Percentiles rank a stretch among this genome's conserved stretches.
These are phyloP conservation scores for Mastacembelus armatus DNA, from an alignment of 2,797 vertebrate species.

Conservation along the genomic window DNA sequence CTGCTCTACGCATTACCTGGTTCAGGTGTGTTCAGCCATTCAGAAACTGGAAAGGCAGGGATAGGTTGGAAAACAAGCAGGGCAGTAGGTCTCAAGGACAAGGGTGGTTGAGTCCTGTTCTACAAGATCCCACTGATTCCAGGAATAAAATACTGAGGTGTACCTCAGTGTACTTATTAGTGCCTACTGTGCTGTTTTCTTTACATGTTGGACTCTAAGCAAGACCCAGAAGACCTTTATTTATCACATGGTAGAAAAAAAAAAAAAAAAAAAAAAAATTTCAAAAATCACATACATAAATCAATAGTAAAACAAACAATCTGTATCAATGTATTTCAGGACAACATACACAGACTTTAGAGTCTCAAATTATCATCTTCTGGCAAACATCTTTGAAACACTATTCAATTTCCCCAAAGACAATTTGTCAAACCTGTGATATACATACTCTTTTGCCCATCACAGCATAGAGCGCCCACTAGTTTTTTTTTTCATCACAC, in stretches of 20 bases:
- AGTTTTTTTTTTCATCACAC: slow-evolving; percentile 65
- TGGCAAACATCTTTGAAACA: slow-evolving; percentile 22
- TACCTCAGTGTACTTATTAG: no score
- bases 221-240: slow-evolving; percentile 1
- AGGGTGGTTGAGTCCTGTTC: no score
- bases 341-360: slow-evolving; percentile 9
- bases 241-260: no score
- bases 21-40: no score
- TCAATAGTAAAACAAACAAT: slow-evolving; percentile 12
- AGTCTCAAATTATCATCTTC: slow-evolving; percentile 41
- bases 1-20: no score
- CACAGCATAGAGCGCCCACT: slow-evolving; percentile 35
- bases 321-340: slow-evolving; percentile 7
- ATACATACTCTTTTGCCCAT: slow-evolving; percentile 31
- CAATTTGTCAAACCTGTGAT: slow-evolving; percentile 40
- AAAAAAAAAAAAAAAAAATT: not conserved
- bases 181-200: no score
- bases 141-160: not conserved
- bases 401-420: slow-evolving; percentile 35
- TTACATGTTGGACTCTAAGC: not conserved
- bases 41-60: no score
- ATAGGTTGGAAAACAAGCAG: no score
- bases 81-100: no score
- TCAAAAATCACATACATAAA: not conserved
- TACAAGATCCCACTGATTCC: no score